Evolutionary conservation across 2,113 vertebrate genomes (phyloP).

Genomic region (Chloropsis hardwickii): DNA sequence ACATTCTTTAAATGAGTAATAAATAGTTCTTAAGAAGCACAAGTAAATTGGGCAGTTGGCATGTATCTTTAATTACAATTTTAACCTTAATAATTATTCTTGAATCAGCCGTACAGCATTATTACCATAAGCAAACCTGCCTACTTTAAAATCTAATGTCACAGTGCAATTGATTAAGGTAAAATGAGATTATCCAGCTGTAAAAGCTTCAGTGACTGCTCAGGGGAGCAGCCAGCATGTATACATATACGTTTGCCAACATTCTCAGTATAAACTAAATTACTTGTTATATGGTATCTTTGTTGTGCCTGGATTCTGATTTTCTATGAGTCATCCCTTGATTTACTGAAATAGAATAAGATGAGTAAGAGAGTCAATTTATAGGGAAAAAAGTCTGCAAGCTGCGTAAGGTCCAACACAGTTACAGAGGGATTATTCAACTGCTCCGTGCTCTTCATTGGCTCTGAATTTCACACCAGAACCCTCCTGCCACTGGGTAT

Average conservation of each 20-base stretch:
- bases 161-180: not conserved
- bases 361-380: constrained; percentile 54
- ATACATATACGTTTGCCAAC: not conserved
- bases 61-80: not conserved
- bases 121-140: not conserved
- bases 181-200: not conserved
- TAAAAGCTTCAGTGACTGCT: not conserved
- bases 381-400: not conserved
- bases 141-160: not conserved
- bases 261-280: constrained; percentile 5
- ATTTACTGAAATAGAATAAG: constrained; percentile 43
- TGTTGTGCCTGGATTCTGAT: constrained; percentile 43
- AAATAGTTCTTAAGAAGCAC: not conserved
- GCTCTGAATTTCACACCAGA: not conserved
- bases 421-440: not conserved
- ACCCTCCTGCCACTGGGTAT: not conserved
- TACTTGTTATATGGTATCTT: not conserved
- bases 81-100: not conserved
- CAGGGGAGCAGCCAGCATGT: constrained; percentile 9
- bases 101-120: not conserved
- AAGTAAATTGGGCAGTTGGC: not conserved
- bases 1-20: not conserved
- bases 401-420: not conserved
- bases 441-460: not conserved
- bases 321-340: constrained; percentile 24